Evolutionary conservation across 2,888 invertebrate species (phyloP).

Genomic region (Mesoligia furuncula): DNA sequence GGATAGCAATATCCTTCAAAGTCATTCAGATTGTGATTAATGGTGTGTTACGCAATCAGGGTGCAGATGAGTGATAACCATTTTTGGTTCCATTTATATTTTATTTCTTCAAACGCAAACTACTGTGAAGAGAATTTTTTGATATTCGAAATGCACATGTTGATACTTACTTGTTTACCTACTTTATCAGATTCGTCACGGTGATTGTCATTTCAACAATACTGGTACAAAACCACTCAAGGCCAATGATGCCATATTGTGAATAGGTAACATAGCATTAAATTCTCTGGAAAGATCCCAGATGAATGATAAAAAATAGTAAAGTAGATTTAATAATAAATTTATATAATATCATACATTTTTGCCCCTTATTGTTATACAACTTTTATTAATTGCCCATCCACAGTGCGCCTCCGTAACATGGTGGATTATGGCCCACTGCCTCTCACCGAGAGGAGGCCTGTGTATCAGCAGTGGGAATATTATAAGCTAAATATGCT

Average conservation of each 20-base stretch:
- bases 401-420: too few relatives aligned
- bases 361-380: not conserved
- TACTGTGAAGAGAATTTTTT: not conserved
- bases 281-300: not conserved
- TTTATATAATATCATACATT: not conserved
- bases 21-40: too few relatives aligned
- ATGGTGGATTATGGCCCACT: too few relatives aligned
- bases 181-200: slow-evolving; percentile 27
- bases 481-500: too few relatives aligned
- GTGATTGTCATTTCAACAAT: slow-evolving; percentile 23
- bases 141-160: not conserved
- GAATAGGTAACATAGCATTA: not conserved
- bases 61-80: too few relatives aligned
- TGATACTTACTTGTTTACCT: slow-evolving; percentile 5
- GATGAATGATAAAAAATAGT: not conserved
- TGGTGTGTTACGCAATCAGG: too few relatives aligned
- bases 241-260: slow-evolving; percentile 10
- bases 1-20: too few relatives aligned
- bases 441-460: too few relatives aligned
- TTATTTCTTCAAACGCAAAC: not conserved
- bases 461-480: too few relatives aligned
- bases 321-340: not conserved
- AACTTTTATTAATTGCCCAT: not conserved
- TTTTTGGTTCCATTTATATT: too few relatives aligned
- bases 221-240: slow-evolving; percentile 17